Base-by-base conservation (phyloP, 2,888 invertebrate species). In the Tuberolachnus salignus region DNA sequence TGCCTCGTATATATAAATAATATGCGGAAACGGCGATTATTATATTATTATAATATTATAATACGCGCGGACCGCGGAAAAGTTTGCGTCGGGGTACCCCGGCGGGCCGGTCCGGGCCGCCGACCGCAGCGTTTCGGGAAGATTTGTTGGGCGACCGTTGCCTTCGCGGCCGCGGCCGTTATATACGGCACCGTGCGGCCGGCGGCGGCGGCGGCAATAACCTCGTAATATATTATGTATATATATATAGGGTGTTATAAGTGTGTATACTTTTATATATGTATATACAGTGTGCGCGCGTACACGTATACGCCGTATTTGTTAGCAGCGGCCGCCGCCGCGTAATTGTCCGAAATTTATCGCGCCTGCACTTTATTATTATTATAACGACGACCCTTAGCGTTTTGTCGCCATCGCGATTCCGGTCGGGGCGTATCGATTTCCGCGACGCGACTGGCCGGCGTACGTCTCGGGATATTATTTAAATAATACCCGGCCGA, bases 301-400 rank as follows among this genome's bases (percentile, higher is more conserved):
- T 21, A 26, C n/a, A 19, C 8, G 46, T 51, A 66, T 53, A 69
- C 42, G 16, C 42, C 61, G 23, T 49, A 19, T 42, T 19, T 49
- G 21, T 53, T 44, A n/a, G 72, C 34, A 53, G 19, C 26, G 19
- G 34, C 70, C 70, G 46, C 61, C 57, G 59, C 55, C 26, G 16
- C 61, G 74, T 74, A 74, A 64, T 74, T 66, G 75, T 66, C 55
- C 16, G 49, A 78, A 69, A 78, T 78, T 78, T 78, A 78, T 78
- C n/a, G 67, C 78, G 66, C 66, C 78, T 67, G 67, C 67, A 57
- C 46, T 75, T 75, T 67, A 34, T 34, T 34, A 34, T 34, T 6
- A 34, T 34, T 34, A 6, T 34, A 34, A 64, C 42, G 44, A 55
- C 66, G 11, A 14, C 66, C 64, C 57, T 46, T 71, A 57, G 61